A percentile compares a stretch with the other conserved stretches of the same genome.
Evolutionary conservation across 2,113 vertebrate genomes (phyloP).

Genomic region (Regulus satrapa): DNA sequence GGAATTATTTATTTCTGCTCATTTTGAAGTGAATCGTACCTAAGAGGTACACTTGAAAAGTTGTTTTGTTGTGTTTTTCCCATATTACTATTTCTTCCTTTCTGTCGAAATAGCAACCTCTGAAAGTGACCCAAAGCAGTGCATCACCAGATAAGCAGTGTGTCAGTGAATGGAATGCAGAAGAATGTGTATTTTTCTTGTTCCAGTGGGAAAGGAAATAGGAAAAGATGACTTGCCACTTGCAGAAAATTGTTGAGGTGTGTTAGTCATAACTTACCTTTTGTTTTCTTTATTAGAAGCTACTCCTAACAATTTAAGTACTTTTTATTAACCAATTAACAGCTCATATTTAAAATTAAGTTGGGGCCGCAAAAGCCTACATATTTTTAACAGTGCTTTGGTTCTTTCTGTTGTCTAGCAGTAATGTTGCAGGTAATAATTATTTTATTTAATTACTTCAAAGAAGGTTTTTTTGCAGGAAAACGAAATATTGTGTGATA

Average conservation of each 20-base stretch:
- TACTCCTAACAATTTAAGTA: background rate
- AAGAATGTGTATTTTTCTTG: background rate
- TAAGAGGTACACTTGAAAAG: constrained; percentile 64
- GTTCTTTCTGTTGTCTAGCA: background rate
- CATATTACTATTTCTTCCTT: constrained; percentile 53
- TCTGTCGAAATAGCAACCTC: constrained; percentile 1
- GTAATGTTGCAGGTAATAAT: background rate
- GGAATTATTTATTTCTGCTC: constrained; percentile 69
- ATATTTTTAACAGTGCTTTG: background rate
- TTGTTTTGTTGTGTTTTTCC: constrained; percentile 55
- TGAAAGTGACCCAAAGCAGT: constrained; percentile 21
- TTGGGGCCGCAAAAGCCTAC: background rate
- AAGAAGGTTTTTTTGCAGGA: background rate
- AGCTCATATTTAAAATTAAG: background rate
- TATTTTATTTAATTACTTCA: background rate
- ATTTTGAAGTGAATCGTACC: constrained; percentile 66
- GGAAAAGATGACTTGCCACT: background rate
- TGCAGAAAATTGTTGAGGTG: background rate
- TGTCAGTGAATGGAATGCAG: background rate
- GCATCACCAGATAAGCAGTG: background rate
- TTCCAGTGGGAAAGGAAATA: constrained; percentile 2
- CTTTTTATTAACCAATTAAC: background rate
- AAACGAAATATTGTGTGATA: background rate
- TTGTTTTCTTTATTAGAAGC: background rate
- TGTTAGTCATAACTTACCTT: background rate